phyloP scores from a whole-genome alignment of 2,888 invertebrate genomes.

The Drosophila fulvimacula region DNA sequence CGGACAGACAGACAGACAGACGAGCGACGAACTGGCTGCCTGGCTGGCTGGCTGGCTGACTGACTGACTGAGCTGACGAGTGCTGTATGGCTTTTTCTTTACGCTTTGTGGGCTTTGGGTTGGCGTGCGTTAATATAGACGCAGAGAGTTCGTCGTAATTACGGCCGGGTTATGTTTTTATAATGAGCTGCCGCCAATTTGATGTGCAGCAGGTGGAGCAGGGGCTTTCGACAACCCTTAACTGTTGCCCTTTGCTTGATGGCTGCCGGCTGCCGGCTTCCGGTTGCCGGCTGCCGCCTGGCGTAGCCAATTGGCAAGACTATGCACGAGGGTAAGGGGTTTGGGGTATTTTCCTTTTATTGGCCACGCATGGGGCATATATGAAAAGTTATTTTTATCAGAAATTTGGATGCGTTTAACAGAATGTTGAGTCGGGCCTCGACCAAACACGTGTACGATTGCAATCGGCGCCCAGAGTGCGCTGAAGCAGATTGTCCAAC shows the following conservation, averaged over 20 bases:
- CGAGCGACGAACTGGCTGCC: not conserved
- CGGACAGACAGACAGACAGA: not conserved
- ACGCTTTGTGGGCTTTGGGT: slow-evolving; percentile 27
- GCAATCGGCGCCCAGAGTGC: slow-evolving; percentile 19
- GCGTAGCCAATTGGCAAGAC: slow-evolving; percentile 28
- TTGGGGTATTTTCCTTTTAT: slow-evolving; percentile 17
- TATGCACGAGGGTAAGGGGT: not conserved
- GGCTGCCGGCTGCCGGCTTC: not conserved
- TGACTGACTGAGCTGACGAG: not conserved
- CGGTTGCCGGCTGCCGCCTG: not conserved
- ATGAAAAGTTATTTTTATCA: not conserved
- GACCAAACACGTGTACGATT: not conserved
- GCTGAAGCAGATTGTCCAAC: slow-evolving; percentile 32
- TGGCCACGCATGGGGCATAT: slow-evolving; percentile 20
- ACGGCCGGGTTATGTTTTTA: slow-evolving; percentile 69
- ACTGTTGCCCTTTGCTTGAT: slow-evolving; percentile 6
- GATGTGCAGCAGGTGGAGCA: not conserved
- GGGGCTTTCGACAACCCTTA: not conserved
- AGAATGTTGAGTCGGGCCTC: not conserved
- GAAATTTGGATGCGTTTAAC: slow-evolving; percentile 17
- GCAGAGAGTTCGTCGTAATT: slow-evolving; percentile 56
- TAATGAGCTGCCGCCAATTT: slow-evolving; percentile 64
- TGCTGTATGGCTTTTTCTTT: slow-evolving; percentile 23
- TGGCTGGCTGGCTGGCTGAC: slow-evolving; percentile 2
- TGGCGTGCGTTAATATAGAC: slow-evolving; percentile 20